These are phyloP conservation scores for Rhabditophanes sp. DNA, from an alignment of 2,888 invertebrate species.

Conservation along the genomic window DNA sequence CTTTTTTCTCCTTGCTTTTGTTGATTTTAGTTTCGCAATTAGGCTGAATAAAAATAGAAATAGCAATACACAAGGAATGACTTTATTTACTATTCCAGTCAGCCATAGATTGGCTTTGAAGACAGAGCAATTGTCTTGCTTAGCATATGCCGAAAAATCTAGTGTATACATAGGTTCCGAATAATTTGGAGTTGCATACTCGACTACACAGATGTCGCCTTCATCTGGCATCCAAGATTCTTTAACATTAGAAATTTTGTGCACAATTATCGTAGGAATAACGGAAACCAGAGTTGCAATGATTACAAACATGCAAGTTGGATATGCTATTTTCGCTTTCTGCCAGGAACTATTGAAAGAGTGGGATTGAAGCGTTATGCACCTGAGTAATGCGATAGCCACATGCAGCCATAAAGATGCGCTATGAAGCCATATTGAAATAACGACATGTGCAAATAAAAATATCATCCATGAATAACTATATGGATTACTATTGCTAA, in stretches of 20 bases:
- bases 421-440: no score
- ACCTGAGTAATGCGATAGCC: no score
- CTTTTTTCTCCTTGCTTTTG: slow-evolving; percentile 8
- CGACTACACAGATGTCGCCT: slow-evolving; percentile 9
- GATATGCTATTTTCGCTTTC: slow-evolving; percentile 27
- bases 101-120: slow-evolving; percentile 41
- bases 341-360: slow-evolving; percentile 28
- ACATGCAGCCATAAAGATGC: no score
- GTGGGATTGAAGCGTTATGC: no score
- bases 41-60: slow-evolving; percentile 27
- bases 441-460: no score
- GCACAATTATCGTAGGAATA: slow-evolving; percentile 35
- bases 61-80: slow-evolving; percentile 35
- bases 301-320: slow-evolving; percentile 23
- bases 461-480: slow-evolving; percentile 2
- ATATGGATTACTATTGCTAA: no score
- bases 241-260: slow-evolving; percentile 20
- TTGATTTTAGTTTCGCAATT: slow-evolving; percentile 18
- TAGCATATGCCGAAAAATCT: slow-evolving; percentile 16
- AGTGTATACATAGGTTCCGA: slow-evolving; percentile 27
- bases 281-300: slow-evolving; percentile 25
- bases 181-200: slow-evolving; percentile 17
- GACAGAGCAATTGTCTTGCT: slow-evolving; percentile 25
- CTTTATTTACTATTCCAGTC: slow-evolving; percentile 28
- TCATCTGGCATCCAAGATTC: slow-evolving; percentile 12